Evolutionary conservation across 2,113 vertebrate genomes (phyloP).

Genomic region (Oceanodroma tethys): DNA sequence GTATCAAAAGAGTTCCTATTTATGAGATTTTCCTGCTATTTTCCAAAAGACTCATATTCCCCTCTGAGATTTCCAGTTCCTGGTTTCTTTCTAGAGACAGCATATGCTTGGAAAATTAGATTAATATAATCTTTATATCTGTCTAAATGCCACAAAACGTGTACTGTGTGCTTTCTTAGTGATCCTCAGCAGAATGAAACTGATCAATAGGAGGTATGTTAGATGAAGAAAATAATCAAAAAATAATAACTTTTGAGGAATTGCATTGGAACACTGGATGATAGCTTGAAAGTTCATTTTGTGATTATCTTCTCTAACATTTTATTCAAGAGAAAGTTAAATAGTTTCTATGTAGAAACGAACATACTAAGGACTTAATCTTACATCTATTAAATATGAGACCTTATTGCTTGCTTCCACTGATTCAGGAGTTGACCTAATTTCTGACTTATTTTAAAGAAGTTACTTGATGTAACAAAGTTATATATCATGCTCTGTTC

Average conservation of each 20-base stretch:
- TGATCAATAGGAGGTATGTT: background rate
- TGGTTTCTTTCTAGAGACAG: background rate
- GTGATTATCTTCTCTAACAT: background rate
- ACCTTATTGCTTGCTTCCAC: background rate
- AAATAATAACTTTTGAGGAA: background rate
- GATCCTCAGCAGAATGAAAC: background rate
- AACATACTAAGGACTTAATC: background rate
- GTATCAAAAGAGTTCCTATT: background rate
- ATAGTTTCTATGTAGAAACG: background rate
- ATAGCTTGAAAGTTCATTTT: background rate
- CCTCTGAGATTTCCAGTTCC: constrained; percentile 18
- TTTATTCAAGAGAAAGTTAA: background rate
- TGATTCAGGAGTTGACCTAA: background rate
- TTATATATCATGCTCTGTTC: background rate
- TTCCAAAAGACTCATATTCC: constrained; percentile 4
- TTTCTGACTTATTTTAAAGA: background rate
- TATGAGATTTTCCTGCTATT: background rate
- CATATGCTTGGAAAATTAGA: constrained; percentile 49
- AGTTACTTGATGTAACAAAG: background rate
- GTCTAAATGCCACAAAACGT: background rate
- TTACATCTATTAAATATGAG: background rate
- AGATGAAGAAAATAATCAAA: background rate
- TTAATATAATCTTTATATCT: constrained; percentile 33
- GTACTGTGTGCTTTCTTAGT: background rate
- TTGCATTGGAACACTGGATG: background rate